These are phyloP conservation scores for Garrulus glandarius DNA, from an alignment of 2,797 vertebrate species.

Conservation along the genomic window DNA sequence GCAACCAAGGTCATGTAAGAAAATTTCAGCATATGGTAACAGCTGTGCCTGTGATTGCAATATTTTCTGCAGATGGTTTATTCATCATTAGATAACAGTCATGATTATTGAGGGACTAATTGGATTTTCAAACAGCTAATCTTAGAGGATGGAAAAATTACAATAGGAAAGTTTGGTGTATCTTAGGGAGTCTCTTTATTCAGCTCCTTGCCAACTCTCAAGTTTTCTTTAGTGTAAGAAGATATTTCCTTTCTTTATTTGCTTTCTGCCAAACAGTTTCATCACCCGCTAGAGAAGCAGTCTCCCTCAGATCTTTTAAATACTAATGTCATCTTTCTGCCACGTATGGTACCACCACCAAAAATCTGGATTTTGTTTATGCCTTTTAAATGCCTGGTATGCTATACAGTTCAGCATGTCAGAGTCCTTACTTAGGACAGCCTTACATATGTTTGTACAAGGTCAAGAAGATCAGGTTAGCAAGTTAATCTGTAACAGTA, in stretches of 20 bases:
- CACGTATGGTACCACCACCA: background rate
- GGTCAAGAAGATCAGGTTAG: background rate
- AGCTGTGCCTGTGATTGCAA: background rate
- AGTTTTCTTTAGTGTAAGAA: background rate
- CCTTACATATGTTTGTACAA: background rate
- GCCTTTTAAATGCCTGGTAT: background rate
- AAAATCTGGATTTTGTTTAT: background rate
- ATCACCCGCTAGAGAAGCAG: background rate
- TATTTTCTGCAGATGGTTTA: constrained; percentile 55
- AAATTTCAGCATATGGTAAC: constrained; percentile 51
- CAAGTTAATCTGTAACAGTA: background rate
- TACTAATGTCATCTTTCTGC: background rate
- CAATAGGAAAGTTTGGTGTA: background rate
- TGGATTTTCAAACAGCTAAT: constrained; percentile 40
- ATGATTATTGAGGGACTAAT: constrained; percentile 48
- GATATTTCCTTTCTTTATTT: background rate
- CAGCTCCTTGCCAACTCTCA: background rate
- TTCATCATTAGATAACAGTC: constrained; percentile 50
- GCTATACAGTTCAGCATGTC: background rate
- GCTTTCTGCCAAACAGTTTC: background rate
- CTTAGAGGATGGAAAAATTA: constrained; percentile 14
- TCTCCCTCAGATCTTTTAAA: background rate
- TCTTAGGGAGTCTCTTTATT: background rate
- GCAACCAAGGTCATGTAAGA: constrained; percentile 73
- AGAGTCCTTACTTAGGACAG: background rate